A percentile compares a stretch with the other conserved stretches of the same genome.
These are phyloP conservation scores for Trachelus tabidus DNA, from an alignment of 2,888 invertebrate species.

Conservation along the genomic window DNA sequence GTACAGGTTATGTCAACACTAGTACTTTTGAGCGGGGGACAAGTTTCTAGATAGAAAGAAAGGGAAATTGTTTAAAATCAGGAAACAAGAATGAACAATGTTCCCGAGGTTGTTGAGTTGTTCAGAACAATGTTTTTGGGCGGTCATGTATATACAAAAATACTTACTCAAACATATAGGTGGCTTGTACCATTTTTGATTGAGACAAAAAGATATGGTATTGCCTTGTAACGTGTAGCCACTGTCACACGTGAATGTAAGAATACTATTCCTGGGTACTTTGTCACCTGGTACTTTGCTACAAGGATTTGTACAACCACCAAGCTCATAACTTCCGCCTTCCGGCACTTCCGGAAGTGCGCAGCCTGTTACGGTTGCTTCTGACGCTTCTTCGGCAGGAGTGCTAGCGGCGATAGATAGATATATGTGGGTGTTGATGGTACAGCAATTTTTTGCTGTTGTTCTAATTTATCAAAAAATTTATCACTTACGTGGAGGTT, in stretches of 20 bases:
- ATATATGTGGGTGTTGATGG: neutral
- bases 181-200: conserved; percentile 38
- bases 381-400: neutral
- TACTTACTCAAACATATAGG: conserved; percentile 40
- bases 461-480: neutral
- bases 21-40: conserved; percentile 34
- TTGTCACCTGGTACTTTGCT: conserved; percentile 37
- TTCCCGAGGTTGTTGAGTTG: neutral
- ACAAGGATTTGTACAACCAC: conserved; percentile 39
- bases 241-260: conserved; percentile 44
- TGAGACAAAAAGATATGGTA: conserved; percentile 38
- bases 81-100: neutral
- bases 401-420: neutral
- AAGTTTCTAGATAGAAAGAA: conserved; percentile 31
- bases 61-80: neutral
- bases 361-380: conserved; percentile 26
- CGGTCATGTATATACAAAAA: neutral
- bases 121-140: neutral
- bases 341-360: conserved; percentile 37
- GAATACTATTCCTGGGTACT: conserved; percentile 40
- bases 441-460: neutral
- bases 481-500: neutral
- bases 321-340: conserved; percentile 39
- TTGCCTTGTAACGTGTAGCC: conserved; percentile 45
- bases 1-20: conserved; percentile 43